Conservation (phyloP, 2,888 invertebrate species). For the Watsonalla cultraria region DNA sequence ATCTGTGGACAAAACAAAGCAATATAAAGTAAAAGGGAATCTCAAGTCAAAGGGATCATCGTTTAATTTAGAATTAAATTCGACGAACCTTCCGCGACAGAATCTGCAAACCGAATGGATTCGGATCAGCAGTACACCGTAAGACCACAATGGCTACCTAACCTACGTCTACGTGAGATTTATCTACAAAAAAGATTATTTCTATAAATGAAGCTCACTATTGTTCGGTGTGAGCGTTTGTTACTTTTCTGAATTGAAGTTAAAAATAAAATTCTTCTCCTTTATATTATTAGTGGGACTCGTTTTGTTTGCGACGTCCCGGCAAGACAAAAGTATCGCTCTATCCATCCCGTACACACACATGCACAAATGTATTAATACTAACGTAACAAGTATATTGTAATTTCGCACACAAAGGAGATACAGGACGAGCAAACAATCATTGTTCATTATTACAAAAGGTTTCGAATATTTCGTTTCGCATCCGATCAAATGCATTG, state of each 20-base stretch:
- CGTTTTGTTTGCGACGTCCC: conserved; percentile 76
- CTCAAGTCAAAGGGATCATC: conserved; percentile 12
- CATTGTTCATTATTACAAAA: conserved; percentile 79
- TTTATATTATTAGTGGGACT: conserved; percentile 75
- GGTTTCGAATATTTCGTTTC: conserved; percentile 76
- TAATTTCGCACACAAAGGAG: conserved; percentile 77
- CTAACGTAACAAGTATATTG: conserved; percentile 76
- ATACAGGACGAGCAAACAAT: conserved; percentile 77
- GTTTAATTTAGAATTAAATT: conserved; percentile 20
- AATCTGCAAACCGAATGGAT: conserved; percentile 61
- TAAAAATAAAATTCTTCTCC: conserved; percentile 77
- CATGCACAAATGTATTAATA: conserved; percentile 59
- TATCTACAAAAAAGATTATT: conserved; percentile 78
- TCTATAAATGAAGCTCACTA: conserved; percentile 73
- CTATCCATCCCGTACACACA: conserved; percentile 74
- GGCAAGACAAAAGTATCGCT: conserved; percentile 76
- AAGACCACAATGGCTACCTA: conserved; percentile 63
- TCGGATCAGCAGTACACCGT: conserved; percentile 50
- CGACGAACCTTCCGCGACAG: conserved; percentile 58
- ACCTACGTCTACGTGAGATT: conserved; percentile 72
- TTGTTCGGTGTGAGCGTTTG: conserved; percentile 73
- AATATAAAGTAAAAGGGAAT: conserved; percentile 13
- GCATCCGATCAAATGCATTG: conserved; percentile 74
- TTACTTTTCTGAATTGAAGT: conserved; percentile 76
- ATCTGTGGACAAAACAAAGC: conserved; percentile 61